Base-by-base conservation (phyloP, 2,113 vertebrate species). In the Gymnocephalus cernua region DNA sequence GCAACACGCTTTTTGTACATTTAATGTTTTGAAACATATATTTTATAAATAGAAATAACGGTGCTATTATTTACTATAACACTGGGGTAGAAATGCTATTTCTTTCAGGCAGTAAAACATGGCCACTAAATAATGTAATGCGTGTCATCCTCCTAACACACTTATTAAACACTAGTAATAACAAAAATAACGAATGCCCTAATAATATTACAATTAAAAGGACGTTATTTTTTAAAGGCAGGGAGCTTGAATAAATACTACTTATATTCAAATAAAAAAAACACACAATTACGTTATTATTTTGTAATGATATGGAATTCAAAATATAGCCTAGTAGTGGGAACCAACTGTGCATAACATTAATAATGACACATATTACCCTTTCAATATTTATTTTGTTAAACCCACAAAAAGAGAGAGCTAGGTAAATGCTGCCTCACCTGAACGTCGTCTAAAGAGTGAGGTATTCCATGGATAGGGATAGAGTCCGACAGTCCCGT, bases 391-490 rank as follows among this genome's bases (percentile, higher is more conserved):
- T 64, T 59, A 10, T 29, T 58, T 64, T 71, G 51, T 38, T 57
- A 1, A 65, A 29, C 3, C 14, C 23, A 14, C 19, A 35, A 11
- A 70, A 25, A 61, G 12, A 63, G 9, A 54, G 25, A 51, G 2
- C 9, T 38, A 57, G 41, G 62, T 29, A 32, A 61, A 57, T 3
- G 74, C 74, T 41, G 68, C 70, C 91, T 97, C 96, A 99, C 98
- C 98, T 98, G 97, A 81, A 99, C 98, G 72, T 99, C 98, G 93
- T 99, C 98, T 95, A 99, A 96, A 93, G 97, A 95, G 93, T 99
- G 98, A 96, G 97, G 97, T 97, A 99, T 97, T 95, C 97, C 97
- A 93, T 99, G 98, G 89, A 99, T 96, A 79, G 96, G 95, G 91
- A 98, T 94, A 93, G 95, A 95, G 89, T 99, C 98, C 82, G 97